Percentiles rank a stretch among this genome's conserved stretches.
These are phyloP conservation scores for Cladopsammia gracilis DNA, from an alignment of 64 coral and sea anemone genomes.

Conservation along the genomic window DNA sequence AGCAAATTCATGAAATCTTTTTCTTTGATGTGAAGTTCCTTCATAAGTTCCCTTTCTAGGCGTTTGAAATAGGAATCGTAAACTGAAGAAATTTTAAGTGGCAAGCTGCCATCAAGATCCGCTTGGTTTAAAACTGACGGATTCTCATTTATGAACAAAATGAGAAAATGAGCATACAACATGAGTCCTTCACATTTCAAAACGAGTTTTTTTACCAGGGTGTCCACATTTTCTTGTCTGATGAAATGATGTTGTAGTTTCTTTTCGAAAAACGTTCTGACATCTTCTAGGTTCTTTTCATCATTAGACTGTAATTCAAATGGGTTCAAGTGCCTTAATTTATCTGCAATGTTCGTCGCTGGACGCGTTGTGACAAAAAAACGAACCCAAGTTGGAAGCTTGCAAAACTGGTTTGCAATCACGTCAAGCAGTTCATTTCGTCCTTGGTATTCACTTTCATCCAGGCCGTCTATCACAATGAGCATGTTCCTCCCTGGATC, in stretches of 20 bases:
- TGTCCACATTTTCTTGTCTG: neutral
- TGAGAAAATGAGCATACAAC: slow-evolving; percentile 6
- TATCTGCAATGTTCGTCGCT: neutral
- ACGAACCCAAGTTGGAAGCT: slow-evolving; percentile 33
- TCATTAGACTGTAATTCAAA: neutral
- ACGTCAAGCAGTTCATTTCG: slow-evolving; percentile 21
- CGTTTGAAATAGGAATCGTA: slow-evolving; percentile 53
- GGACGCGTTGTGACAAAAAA: slow-evolving; percentile 63
- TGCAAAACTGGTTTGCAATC: slow-evolving; percentile 9
- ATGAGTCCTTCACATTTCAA: neutral
- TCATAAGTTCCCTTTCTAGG: neutral
- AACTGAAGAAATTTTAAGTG: neutral
- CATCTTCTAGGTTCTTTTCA: neutral
- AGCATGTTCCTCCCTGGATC: neutral
- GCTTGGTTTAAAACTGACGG: neutral
- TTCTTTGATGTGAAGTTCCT: neutral
- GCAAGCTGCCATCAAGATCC: neutral
- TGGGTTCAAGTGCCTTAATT: neutral
- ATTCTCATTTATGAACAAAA: neutral
- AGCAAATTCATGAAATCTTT: slow-evolving; percentile 31
- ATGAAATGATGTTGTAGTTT: neutral
- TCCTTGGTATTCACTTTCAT: slow-evolving; percentile 38
- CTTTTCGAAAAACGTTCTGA: slow-evolving; percentile 5
- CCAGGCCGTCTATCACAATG: slow-evolving; percentile 51
- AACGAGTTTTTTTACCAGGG: neutral